phyloP scores from a whole-genome alignment of 30 jellyfish, hydroid and myxozoan species.

The Pelagia noctiluca region DNA sequence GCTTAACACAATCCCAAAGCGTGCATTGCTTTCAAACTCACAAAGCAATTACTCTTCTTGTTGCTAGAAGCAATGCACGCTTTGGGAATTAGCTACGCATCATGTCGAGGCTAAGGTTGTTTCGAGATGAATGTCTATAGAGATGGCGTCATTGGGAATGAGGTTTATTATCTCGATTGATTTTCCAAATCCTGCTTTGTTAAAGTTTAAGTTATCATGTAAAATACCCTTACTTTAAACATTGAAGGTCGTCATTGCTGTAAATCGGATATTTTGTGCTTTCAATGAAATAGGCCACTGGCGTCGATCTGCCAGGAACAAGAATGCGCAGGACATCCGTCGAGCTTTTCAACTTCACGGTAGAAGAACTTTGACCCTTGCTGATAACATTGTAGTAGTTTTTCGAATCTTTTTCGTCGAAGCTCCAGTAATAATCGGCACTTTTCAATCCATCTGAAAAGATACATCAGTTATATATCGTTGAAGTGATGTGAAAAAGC shows the following conservation, averaged over 20 bases:
- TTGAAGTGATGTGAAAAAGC: too few species aligned
- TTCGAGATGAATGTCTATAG: too few species aligned
- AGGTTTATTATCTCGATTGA: too few species aligned
- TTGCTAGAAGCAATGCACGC: too few species aligned
- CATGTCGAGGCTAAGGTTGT: background rate
- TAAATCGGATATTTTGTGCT: background rate
- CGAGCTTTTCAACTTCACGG: background rate
- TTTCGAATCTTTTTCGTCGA: background rate
- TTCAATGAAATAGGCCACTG: background rate
- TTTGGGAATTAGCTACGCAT: background rate
- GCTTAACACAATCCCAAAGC: too few species aligned
- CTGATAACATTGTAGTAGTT: background rate
- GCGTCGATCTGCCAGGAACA: background rate
- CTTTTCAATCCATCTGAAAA: background rate
- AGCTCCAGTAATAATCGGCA: background rate
- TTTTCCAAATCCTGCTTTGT: too few species aligned
- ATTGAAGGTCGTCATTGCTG: background rate
- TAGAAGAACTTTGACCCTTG: background rate
- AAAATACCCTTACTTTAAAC: background rate
- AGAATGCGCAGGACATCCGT: background rate
- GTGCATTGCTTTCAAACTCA: too few species aligned
- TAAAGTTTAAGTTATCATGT: too few species aligned
- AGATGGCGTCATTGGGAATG: too few species aligned
- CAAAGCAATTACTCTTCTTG: too few species aligned
- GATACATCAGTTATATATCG: background rate